These are phyloP conservation scores for Oriolus oriolus DNA, from an alignment of 2,113 vertebrate species.

Conservation along the genomic window DNA sequence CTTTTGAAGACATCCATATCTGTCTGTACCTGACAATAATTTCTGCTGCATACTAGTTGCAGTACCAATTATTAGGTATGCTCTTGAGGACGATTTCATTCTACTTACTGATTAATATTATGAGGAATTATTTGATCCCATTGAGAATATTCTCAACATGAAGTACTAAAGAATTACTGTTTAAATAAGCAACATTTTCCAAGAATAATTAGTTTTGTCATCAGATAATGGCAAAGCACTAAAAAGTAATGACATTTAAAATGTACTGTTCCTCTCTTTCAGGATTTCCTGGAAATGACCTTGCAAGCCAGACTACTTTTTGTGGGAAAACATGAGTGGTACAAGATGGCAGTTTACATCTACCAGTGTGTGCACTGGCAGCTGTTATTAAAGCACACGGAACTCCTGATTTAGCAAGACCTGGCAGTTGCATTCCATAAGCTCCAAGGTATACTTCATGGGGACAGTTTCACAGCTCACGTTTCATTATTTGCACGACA, in stretches of 20 bases:
- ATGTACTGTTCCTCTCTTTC: background rate
- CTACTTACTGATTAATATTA: background rate
- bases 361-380: background rate
- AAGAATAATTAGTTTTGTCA: background rate
- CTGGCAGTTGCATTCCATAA: background rate
- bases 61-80: background rate
- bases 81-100: background rate
- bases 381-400: background rate
- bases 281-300: background rate
- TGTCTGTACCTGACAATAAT: background rate
- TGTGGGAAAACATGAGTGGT: background rate
- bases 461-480: background rate
- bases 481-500: background rate
- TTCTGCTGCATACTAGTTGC: background rate
- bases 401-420: background rate
- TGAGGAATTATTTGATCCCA: background rate
- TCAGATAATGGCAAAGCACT: background rate
- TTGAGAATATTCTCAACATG: background rate
- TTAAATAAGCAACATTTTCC: background rate
- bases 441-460: background rate
- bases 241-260: background rate
- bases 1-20: background rate
- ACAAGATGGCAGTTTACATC: background rate
- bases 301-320: background rate
- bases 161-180: background rate